phyloP scores from a whole-genome alignment of 1,140 invertebrate species.

The Drosophila parvula region DNA sequence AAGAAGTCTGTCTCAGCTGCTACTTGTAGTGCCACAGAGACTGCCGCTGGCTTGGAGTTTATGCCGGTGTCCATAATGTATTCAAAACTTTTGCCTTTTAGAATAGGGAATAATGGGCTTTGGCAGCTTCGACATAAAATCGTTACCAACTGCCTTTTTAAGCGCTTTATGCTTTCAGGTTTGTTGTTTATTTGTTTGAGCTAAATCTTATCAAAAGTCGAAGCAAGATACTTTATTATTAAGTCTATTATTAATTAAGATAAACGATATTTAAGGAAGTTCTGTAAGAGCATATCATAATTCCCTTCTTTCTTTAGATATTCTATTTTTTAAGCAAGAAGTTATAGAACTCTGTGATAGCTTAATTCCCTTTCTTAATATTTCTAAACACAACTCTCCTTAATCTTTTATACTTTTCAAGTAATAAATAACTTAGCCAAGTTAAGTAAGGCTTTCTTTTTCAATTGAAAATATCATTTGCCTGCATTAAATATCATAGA shows the following conservation, averaged over 20 bases:
- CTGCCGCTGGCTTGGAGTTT: conserved; percentile 1
- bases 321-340: too few species aligned
- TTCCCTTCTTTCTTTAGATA: too few species aligned
- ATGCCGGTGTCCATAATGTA: conserved; percentile 2
- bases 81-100: conserved; percentile 4
- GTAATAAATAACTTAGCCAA: neutral
- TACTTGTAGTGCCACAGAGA: neutral
- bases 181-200: neutral
- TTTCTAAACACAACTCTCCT: too few species aligned
- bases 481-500: neutral
- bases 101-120: neutral
- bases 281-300: too few species aligned
- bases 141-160: neutral
- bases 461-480: neutral
- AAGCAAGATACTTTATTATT: too few species aligned
- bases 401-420: neutral
- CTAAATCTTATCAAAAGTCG: neutral
- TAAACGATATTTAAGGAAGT: too few species aligned
- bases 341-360: too few species aligned
- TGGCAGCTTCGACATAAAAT: neutral
- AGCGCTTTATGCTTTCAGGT: neutral
- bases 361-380: neutral
- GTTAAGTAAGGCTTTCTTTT: neutral
- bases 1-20: conserved; percentile 19
- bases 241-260: too few species aligned